Percentiles rank a stretch among this genome's conserved stretches.
These are phyloP conservation scores for Luehdorfia chinensis DNA, from an alignment of 1,140 invertebrate species.

Conservation along the genomic window DNA sequence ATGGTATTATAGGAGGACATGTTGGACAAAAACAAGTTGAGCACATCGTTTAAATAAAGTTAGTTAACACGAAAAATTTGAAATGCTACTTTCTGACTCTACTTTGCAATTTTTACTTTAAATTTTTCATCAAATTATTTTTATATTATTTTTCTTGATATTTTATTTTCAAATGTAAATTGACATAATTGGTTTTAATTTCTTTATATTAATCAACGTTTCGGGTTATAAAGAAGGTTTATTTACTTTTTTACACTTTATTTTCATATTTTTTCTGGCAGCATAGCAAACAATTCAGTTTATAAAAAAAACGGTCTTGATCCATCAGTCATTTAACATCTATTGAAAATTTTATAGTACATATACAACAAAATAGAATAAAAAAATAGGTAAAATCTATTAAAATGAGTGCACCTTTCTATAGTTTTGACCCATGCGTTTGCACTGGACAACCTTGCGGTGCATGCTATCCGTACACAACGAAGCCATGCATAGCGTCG, in stretches of 20 bases:
- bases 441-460: conserved; percentile 54
- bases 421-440: conserved; percentile 61
- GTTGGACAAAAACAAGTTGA: conserved; percentile 53
- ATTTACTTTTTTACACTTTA: too few species aligned
- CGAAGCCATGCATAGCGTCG: conserved; percentile 52
- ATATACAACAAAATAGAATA: too few species aligned
- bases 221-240: too few species aligned
- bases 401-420: conserved; percentile 57
- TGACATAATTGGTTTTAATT: conserved; percentile 13
- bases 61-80: neutral
- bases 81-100: neutral
- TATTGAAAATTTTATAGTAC: conserved; percentile 1
- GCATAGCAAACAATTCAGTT: conserved; percentile 2
- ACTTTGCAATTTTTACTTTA: conserved; percentile 14
- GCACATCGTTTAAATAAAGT: conserved; percentile 32
- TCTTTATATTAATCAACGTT: conserved; percentile 13
- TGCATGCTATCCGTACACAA: conserved; percentile 54
- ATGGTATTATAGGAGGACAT: conserved; percentile 57
- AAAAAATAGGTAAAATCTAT: conserved; percentile 22
- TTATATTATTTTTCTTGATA: conserved; percentile 14
- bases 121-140: conserved; percentile 4
- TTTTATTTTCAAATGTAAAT: conserved; percentile 1
- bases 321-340: neutral
- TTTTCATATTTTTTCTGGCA: too few species aligned
- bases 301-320: neutral